Evolutionary conservation across 2,797 vertebrate species (phyloP), one percentile per base, ranked within the genome.

Genomic region (Acipenser oxyrinchus): DNA sequence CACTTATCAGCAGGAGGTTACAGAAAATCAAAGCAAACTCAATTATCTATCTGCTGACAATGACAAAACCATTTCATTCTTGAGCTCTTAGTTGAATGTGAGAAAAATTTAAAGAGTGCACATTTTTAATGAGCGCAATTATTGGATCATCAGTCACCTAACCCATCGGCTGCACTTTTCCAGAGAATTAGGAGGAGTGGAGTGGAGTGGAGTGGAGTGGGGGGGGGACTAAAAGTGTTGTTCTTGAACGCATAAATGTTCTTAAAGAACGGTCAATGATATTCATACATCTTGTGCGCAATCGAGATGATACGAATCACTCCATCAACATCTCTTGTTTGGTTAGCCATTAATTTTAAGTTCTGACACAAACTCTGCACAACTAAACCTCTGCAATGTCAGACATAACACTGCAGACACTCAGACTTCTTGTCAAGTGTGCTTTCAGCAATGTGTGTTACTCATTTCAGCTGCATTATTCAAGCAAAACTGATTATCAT

Each of bases 71-170:
- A 80, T 77, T 85, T 85, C 74, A 79, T 82, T 83, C 77, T 66
- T 79, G 64, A 66, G 71, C 76, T 82, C 76, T 77, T 81, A 79
- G 79, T 75, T 82, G 77, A 83, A 82, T 80, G 73, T 67, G 73
- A 68, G 65, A 57, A 8, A 48, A 83, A 85, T 84, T 83, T 85
- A 86, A 88, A 88, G 79, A 72, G 37, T 86, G 84, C 87, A 85
- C 74, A 82, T 74, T 86, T 87, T 88, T 89, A 89, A 88, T 84
- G 81, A 88, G 83, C 71, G 60, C 76, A 82, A 86, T 83, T 90
- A 85, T 80, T 82, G 79, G 86, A 86, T 84, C 83, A 87, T 84
- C 82, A 88, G 81, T 87, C 77, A 89, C 78, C 83, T 72, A 81
- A 79, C 81, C 80, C 82, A 85, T 90, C 81, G 87, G 77, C 75